These are phyloP conservation scores for Hydractinia echinata DNA, from an alignment of 30 jellyfish, hydroid and myxozoan species.

Conservation along the genomic window DNA sequence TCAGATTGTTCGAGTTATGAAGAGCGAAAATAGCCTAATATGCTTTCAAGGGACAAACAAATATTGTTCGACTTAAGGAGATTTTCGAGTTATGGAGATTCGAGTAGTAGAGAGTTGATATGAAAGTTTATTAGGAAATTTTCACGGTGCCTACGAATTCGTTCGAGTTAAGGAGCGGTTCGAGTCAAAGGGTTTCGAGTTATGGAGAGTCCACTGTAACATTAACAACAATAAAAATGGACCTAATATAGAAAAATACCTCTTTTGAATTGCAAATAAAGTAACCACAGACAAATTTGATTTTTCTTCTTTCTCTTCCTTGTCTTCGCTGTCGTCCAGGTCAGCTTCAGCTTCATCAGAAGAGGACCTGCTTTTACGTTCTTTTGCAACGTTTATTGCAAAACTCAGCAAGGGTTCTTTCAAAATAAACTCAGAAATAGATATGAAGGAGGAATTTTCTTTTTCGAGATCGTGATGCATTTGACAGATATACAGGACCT, in stretches of 20 bases:
- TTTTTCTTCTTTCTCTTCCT: slow-evolving; percentile 18
- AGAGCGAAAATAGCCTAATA: too few species aligned
- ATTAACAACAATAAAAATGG: not conserved
- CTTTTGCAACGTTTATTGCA: slow-evolving; percentile 53
- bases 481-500: slow-evolving; percentile 76
- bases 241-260: slow-evolving; percentile 25
- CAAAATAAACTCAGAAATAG: slow-evolving; percentile 71
- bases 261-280: slow-evolving; percentile 64
- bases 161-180: too few species aligned
- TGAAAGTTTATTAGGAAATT: too few species aligned
- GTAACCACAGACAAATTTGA: slow-evolving; percentile 37
- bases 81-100: too few species aligned
- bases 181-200: too few species aligned
- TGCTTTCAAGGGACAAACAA: too few species aligned
- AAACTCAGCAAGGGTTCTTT: slow-evolving; percentile 80
- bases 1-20: too few species aligned
- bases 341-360: slow-evolving; percentile 37
- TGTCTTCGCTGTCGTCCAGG: slow-evolving; percentile 34
- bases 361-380: slow-evolving; percentile 24
- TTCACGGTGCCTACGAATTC: too few species aligned
- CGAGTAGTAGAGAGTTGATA: too few species aligned
- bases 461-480: slow-evolving; percentile 53
- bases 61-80: too few species aligned
- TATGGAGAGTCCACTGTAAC: too few species aligned
- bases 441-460: slow-evolving; percentile 52